Base-by-base conservation (phyloP, 2,113 vertebrate genomes). In the Falcunculus frontatus region DNA sequence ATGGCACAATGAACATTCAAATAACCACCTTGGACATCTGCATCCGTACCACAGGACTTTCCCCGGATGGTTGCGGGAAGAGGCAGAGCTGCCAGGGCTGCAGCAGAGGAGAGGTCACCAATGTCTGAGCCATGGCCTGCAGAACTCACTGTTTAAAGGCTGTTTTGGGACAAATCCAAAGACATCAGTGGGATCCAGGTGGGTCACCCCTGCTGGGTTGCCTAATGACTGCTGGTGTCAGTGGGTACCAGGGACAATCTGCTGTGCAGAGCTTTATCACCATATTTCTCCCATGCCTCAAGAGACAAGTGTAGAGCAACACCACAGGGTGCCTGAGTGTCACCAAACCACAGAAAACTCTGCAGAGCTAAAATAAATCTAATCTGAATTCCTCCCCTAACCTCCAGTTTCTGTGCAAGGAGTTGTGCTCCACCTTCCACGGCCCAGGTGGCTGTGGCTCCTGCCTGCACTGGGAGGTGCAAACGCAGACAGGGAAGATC, bases 1-100 rank as follows among this genome's bases (percentile, higher is more conserved):
- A 30, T 0, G 6, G 75, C 79, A 91, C 78, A 90, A 37, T 0
- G 52, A 77, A 20, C 59, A 92, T 9, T 37, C 90, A 94, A 92
- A 95, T 16, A 91, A n/a, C 35, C 33, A 37, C 26, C 47, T 8
- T 13, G 72, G 75, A 30, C 30, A 4, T 17, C 57, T 14, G 25
- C 46, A 14, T 35, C 65, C 0, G 0, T 7, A 49, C 8, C 4
- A 1, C 1, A 7, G 57, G n/a, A 76, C 67, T 3, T 37, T 63
- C 75, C 52, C 57, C 21, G 20, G 60, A 52, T 1, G 15, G 42
- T 17, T 84, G 33, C 0, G 0, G 65, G 73, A 82, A 91, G 56
- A 4, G 0, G 35, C 26, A 39, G 67, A 90, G 84, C 89, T 83
- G 77, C 69, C 69, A 79, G 53, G 39, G 37, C 60, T 42, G 53